These are phyloP conservation scores for Drosophila lowei DNA, from an alignment of 1,140 invertebrate genomes.

Conservation along the genomic window DNA sequence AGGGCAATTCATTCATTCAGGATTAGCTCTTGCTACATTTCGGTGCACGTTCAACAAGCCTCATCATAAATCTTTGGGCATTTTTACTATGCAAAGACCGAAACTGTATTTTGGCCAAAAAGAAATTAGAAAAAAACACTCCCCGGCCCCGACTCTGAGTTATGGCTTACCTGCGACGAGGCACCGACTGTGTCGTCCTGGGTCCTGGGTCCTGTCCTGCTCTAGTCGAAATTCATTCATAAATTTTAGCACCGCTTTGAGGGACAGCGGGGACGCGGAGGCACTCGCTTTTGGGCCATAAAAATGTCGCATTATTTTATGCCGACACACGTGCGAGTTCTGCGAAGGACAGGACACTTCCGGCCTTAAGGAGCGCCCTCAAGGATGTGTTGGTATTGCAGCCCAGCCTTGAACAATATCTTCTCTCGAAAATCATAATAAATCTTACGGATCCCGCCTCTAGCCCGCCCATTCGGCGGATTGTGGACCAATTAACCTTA, in stretches of 20 bases:
- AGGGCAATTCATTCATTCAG: slow-evolving; percentile 70
- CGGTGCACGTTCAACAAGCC: slow-evolving; percentile 47
- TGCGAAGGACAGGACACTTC: slow-evolving; percentile 75
- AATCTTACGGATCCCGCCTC: too few species aligned
- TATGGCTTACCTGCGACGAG: slow-evolving; percentile 51
- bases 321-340: slow-evolving; percentile 54
- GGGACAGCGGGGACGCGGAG: slow-evolving; percentile 11
- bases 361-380: slow-evolving; percentile 43
- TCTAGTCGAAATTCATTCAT: slow-evolving; percentile 69
- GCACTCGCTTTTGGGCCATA: slow-evolving; percentile 70
- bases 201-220: slow-evolving; percentile 14
- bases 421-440: slow-evolving; percentile 1
- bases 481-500: slow-evolving; percentile 38
- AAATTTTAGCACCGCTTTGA: slow-evolving; percentile 72
- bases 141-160: slow-evolving; percentile 45
- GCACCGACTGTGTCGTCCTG: not conserved
- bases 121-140: slow-evolving; percentile 21
- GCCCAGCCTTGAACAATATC: not conserved
- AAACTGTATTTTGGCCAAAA: slow-evolving; percentile 57
- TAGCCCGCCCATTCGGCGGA: too few species aligned
- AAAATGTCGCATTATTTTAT: slow-evolving; percentile 77
- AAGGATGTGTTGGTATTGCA: slow-evolving; percentile 14
- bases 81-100: slow-evolving; percentile 64
- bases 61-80: slow-evolving; percentile 69
- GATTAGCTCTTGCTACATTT: slow-evolving; percentile 51